phyloP scores from a whole-genome alignment of 2,113 vertebrate genomes.

The Puma concolor region DNA sequence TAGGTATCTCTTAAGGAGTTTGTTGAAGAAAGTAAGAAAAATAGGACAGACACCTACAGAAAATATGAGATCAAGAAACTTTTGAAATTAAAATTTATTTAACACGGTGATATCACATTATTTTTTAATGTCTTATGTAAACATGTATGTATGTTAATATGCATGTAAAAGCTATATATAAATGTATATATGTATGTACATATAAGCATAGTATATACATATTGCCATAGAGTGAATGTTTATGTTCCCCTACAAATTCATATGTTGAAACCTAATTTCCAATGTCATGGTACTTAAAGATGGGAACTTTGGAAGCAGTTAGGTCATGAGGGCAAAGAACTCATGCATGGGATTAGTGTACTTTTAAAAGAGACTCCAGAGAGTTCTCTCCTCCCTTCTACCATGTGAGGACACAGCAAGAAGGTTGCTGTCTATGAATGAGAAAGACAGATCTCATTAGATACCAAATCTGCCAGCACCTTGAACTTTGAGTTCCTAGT shows the following conservation, averaged over 20 bases:
- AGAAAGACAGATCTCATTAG: neutral
- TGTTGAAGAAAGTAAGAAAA: neutral
- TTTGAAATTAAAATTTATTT: neutral
- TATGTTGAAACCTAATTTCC: neutral
- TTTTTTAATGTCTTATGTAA: neutral
- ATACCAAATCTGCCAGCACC: neutral
- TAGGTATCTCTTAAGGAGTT: neutral
- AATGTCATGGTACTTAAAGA: neutral
- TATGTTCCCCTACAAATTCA: neutral
- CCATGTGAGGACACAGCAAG: neutral
- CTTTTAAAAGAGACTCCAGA: neutral
- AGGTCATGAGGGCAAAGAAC: neutral
- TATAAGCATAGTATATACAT: neutral
- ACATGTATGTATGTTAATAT: neutral
- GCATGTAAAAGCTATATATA: neutral
- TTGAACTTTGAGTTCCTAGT: neutral
- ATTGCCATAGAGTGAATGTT: neutral
- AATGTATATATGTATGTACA: neutral
- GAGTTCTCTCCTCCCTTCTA: neutral
- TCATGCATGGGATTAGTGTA: neutral
- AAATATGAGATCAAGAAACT: neutral
- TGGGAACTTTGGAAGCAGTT: neutral
- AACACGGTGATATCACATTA: neutral
- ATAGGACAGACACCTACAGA: rapidly evolving
- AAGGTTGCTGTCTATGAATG: neutral